A percentile compares a stretch with the other conserved stretches of the same genome.
Evolutionary conservation across 2,113 vertebrate genomes (phyloP).

Genomic region (Furnarius figulus): DNA sequence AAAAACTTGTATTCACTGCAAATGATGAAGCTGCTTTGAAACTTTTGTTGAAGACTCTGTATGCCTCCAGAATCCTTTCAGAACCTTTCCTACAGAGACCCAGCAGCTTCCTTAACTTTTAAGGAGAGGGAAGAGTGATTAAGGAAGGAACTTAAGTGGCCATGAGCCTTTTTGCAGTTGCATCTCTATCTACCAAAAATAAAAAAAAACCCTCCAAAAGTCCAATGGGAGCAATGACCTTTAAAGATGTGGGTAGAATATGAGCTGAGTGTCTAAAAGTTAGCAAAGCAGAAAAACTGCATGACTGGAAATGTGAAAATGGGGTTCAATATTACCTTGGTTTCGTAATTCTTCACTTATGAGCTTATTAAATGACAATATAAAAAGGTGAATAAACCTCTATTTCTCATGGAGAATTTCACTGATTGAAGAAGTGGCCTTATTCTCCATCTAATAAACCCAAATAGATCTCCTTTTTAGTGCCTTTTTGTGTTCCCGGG

Average conservation of each 20-base stretch:
- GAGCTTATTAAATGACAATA: constrained; percentile 12
- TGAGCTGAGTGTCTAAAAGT: constrained; percentile 33
- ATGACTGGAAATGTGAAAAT: constrained; percentile 33
- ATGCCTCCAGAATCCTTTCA: constrained; percentile 62
- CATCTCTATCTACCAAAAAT: not conserved
- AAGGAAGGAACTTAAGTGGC: not conserved
- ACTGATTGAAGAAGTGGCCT: not conserved
- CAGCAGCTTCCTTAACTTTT: not conserved
- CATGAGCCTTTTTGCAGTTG: not conserved
- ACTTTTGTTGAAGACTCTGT: constrained; percentile 48
- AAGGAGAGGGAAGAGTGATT: not conserved
- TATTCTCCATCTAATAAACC: not conserved
- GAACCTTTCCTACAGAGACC: constrained; percentile 35
- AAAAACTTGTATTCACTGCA: constrained; percentile 54
- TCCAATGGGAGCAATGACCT: constrained; percentile 30
- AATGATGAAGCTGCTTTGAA: constrained; percentile 71
- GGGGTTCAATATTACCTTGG: not conserved
- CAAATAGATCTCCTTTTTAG: not conserved
- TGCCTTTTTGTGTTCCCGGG: not conserved
- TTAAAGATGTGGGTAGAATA: constrained; percentile 41
- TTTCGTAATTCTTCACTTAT: constrained; percentile 9
- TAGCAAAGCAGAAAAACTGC: constrained; percentile 61
- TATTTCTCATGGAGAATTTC: not conserved
- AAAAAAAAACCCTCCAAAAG: not conserved
- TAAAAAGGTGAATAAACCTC: constrained; percentile 13